phyloP scores from a whole-genome alignment of 2,797 vertebrate genomes.

The Schizothorax lantsangensis region DNA sequence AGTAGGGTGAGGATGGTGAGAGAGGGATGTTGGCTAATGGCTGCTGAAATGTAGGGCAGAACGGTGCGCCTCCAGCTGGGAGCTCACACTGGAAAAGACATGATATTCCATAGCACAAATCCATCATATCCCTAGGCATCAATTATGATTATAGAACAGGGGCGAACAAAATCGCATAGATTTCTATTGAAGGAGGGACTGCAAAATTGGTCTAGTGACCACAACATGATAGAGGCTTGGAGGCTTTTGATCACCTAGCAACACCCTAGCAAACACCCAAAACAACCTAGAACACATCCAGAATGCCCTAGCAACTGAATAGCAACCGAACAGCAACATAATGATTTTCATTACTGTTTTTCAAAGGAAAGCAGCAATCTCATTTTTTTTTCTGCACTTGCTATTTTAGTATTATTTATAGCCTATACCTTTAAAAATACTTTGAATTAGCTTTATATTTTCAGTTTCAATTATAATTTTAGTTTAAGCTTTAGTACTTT shows the following conservation, averaged over 20 bases:
- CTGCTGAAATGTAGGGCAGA: slow-evolving; percentile 40
- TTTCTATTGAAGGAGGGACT: background rate
- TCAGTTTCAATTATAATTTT: background rate
- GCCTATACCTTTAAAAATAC: too few relatives aligned
- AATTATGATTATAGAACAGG: slow-evolving; percentile 53
- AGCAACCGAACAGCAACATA: background rate
- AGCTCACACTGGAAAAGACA: slow-evolving; percentile 22
- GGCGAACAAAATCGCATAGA: background rate
- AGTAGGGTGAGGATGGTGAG: slow-evolving; percentile 17
- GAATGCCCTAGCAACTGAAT: background rate
- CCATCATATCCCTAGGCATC: slow-evolving; percentile 32
- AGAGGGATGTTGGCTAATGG: slow-evolving; percentile 20
- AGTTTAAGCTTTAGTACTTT: too few relatives aligned
- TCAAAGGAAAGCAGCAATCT: background rate
- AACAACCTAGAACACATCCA: background rate
- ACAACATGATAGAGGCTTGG: background rate
- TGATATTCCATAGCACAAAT: slow-evolving; percentile 36
- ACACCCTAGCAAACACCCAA: background rate
- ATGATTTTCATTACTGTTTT: too few relatives aligned
- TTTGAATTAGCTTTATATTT: background rate
- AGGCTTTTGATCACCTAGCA: background rate
- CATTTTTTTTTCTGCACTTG: too few relatives aligned
- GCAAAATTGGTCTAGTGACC: background rate
- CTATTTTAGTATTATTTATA: background rate
- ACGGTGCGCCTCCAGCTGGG: slow-evolving; percentile 24